Evolutionary conservation across 2,888 invertebrate genomes (phyloP), one percentile per base, ranked within the genome.

Genomic region (Hololepta plana): DNA sequence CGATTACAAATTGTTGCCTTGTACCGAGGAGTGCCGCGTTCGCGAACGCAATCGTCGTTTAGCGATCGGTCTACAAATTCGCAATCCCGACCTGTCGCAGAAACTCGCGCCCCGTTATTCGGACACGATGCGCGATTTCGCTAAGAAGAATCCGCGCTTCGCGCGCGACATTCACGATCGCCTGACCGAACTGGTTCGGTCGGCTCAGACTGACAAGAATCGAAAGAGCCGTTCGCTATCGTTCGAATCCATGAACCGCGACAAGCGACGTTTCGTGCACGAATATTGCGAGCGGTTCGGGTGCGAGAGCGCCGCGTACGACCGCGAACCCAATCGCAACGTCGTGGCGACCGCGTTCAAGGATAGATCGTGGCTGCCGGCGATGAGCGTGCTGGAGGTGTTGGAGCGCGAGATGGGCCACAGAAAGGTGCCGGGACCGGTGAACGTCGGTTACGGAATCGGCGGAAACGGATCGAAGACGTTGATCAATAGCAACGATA

Each of bases 251-350:
- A 91, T 93, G 90, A 91, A 88, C 53, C 66, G 81, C 22, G 85
- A 87, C 41, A 90, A 91, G 53, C 65, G 95, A 2, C 79, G 81
- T 46, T 72, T 93, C 43, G 72, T 96, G 6, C 93, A 95, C 55
- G 95, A 96, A 50, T 70, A 88, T 51, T 88, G 88, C 41, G 84
- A 87, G 45, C 84, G 84, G 55, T 96, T 95, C 59, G 91, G 91
- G 20, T 81, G 90, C 41, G 80, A 87, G 45, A 84, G 90, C 36
- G 79, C 82, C 31, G 88, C 91, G 12, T 93, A 91, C 51, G 96
- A 96, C 57, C 74, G 76, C 11, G 93, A 93, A 47, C 95, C 95
- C 0, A 90, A 93, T 50, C 65, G 91, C 34, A 95, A 93, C 57
- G 81, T 95, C 9, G 82, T 90, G n/a, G 85, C 84, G 12, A 88